phyloP scores from a whole-genome alignment of 2,888 invertebrate genomes.

The Drosophila histrio region DNA sequence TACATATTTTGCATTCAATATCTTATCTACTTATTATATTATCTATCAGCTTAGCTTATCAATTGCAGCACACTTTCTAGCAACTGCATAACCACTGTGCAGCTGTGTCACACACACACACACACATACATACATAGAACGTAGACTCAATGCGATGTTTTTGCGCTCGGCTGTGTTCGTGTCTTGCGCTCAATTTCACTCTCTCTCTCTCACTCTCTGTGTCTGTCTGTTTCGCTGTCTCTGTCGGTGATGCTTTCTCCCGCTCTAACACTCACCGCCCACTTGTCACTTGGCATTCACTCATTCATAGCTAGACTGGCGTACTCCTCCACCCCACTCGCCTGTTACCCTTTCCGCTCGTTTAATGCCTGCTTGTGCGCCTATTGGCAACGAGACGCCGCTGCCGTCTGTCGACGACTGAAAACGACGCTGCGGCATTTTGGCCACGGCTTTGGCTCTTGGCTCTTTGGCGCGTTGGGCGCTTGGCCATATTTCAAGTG shows the following conservation, averaged over 20 bases:
- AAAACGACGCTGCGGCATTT: conserved; percentile 74
- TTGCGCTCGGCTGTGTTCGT: conserved; percentile 38
- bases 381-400: conserved; percentile 62
- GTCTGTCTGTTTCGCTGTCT: conserved; percentile 10
- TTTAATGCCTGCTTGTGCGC: conserved; percentile 36
- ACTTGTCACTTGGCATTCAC: conserved; percentile 74
- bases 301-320: conserved; percentile 72
- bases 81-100: conserved; percentile 30
- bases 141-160: conserved; percentile 54
- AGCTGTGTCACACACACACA: not conserved
- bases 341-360: conserved; percentile 4
- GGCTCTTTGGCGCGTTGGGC: conserved; percentile 42
- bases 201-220: conserved; percentile 9
- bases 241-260: conserved; percentile 22
- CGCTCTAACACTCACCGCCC: conserved; percentile 59
- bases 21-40: not conserved
- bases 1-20: not conserved
- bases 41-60: not conserved
- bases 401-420: conserved; percentile 38
- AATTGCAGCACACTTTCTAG: not conserved
- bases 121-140: too few species aligned
- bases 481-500: conserved; percentile 73
- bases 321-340: not conserved
- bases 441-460: conserved; percentile 62
- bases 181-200: conserved; percentile 13